Conservation (phyloP, 2,888 invertebrate genomes). For the Cheilosia soror region DNA sequence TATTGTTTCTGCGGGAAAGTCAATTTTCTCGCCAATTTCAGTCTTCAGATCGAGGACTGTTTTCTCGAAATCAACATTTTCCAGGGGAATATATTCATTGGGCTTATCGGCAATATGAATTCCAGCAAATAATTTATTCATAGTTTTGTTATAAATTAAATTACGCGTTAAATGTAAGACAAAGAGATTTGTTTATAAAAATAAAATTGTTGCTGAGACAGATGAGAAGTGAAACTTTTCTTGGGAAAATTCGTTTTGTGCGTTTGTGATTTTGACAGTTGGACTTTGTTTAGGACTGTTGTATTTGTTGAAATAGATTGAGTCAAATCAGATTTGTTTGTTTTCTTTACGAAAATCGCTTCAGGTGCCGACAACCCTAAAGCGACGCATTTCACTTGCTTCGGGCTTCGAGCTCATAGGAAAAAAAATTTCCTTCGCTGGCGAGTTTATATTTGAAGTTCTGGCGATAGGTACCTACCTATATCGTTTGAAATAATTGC, state of each 20-base stretch:
- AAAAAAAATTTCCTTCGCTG: too few species aligned
- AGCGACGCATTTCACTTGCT: too few species aligned
- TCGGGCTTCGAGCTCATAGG: too few species aligned
- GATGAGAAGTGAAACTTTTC: slow-evolving; percentile 20
- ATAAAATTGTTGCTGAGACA: slow-evolving; percentile 1
- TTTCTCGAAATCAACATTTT: slow-evolving; percentile 85
- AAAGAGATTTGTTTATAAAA: slow-evolving; percentile 45
- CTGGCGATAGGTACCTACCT: too few species aligned
- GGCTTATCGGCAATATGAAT: slow-evolving; percentile 85
- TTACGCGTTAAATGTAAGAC: slow-evolving; percentile 10
- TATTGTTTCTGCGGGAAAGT: slow-evolving; percentile 84
- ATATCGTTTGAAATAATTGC: too few species aligned
- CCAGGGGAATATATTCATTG: slow-evolving; percentile 85
- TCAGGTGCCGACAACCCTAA: too few species aligned
- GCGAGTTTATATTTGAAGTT: too few species aligned
- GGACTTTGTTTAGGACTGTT: background rate
- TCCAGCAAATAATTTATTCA: slow-evolving; percentile 83
- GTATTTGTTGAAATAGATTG: background rate
- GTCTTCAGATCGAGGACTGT: slow-evolving; percentile 85
- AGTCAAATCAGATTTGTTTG: background rate
- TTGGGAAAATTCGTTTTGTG: slow-evolving; percentile 10
- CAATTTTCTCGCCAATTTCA: slow-evolving; percentile 84
- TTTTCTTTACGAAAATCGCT: too few species aligned
- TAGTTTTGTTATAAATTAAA: slow-evolving; percentile 44
- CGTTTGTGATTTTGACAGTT: slow-evolving; percentile 39